phyloP scores from a whole-genome alignment of 2,888 invertebrate genomes.

The Drosophila incognita region DNA sequence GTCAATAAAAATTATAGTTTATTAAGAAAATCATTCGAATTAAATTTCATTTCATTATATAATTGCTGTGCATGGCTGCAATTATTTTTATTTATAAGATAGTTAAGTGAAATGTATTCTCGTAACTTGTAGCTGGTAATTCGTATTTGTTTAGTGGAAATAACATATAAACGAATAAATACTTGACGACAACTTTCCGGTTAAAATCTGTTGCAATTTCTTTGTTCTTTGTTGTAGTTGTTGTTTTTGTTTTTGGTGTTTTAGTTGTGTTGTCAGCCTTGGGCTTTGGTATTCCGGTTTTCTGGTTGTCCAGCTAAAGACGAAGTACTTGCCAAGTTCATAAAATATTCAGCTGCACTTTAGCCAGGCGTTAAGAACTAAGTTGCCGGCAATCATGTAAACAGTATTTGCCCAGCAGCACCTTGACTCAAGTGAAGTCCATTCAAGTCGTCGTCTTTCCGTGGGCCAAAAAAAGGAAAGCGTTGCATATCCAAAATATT shows the following conservation, averaged over 20 bases:
- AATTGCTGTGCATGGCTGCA: slow-evolving; percentile 14
- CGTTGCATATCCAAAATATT: slow-evolving; percentile 69
- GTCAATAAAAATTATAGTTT: not conserved
- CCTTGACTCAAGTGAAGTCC: slow-evolving; percentile 54
- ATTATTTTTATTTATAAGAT: slow-evolving; percentile 5
- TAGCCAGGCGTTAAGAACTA: slow-evolving; percentile 73
- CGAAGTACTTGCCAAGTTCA: slow-evolving; percentile 76
- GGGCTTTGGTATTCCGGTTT: slow-evolving; percentile 39
- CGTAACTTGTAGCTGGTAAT: slow-evolving; percentile 6
- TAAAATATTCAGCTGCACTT: slow-evolving; percentile 82
- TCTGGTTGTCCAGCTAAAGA: slow-evolving; percentile 56
- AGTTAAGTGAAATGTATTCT: slow-evolving; percentile 20
- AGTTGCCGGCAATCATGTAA: slow-evolving; percentile 70
- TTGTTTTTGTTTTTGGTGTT: slow-evolving; percentile 16
- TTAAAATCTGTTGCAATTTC: slow-evolving; percentile 31
- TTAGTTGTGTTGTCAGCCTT: slow-evolving; percentile 52
- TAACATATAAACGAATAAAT: slow-evolving; percentile 46
- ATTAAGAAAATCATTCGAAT: not conserved
- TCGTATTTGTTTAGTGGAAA: slow-evolving; percentile 56
- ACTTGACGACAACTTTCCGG: slow-evolving; percentile 45
- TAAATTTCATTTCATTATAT: not conserved
- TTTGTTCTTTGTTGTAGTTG: slow-evolving; percentile 12
- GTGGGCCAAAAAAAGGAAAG: slow-evolving; percentile 44
- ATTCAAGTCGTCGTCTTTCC: not conserved
- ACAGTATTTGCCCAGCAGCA: slow-evolving; percentile 65